These are phyloP conservation scores for Lysandra coridon DNA, from an alignment of 2,888 invertebrate genomes.

Conservation along the genomic window DNA sequence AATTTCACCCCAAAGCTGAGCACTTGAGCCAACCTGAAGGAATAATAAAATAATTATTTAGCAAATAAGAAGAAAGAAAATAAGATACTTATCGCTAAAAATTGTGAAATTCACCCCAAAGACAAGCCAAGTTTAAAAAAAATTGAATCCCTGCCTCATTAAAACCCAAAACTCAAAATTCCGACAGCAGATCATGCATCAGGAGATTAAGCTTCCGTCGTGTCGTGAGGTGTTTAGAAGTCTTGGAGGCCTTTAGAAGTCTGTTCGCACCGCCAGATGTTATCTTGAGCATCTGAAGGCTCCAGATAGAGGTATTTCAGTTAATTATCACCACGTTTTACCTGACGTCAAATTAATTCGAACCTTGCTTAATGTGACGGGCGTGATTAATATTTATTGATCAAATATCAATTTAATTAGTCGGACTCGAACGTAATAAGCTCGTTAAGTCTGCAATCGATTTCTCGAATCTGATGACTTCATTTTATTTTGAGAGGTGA, in stretches of 20 bases:
- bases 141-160: not conserved
- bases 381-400: conserved; percentile 26
- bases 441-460: conserved; percentile 3
- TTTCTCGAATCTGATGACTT: not conserved
- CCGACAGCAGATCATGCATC: not conserved
- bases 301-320: conserved; percentile 32
- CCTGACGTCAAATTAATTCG: conserved; percentile 28
- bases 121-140: too few species aligned
- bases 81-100: not conserved
- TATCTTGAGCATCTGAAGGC: conserved; percentile 33
- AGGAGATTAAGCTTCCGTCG: conserved; percentile 16
- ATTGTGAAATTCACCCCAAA: too few species aligned
- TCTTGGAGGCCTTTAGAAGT: conserved; percentile 6
- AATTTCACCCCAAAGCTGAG: not conserved
- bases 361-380: conserved; percentile 14
- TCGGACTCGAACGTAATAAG: conserved; percentile 8
- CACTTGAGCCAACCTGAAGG: not conserved
- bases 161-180: conserved; percentile 11
- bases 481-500: not conserved
- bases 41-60: not conserved
- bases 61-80: not conserved
- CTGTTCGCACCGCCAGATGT: conserved; percentile 27
- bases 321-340: conserved; percentile 28
- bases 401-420: conserved; percentile 22
- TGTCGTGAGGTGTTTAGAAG: conserved; percentile 2